A percentile compares a stretch with the other conserved stretches of the same genome.
These are phyloP conservation scores for Poeciliopsis infans DNA, from an alignment of 2,797 vertebrate species.

Conservation along the genomic window DNA sequence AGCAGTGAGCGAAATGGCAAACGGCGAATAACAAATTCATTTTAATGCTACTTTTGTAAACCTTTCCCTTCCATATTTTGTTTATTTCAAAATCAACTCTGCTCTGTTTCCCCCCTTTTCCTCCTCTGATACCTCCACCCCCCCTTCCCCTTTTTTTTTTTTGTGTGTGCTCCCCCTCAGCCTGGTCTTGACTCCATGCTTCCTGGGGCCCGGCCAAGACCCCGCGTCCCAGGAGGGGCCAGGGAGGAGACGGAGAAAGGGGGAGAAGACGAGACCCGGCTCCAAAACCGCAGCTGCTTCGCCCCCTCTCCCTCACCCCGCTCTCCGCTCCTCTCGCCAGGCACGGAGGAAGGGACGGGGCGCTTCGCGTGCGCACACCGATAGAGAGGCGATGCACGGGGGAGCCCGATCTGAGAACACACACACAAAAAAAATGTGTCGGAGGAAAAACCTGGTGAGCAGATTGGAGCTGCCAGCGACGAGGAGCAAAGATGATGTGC, in stretches of 20 bases:
- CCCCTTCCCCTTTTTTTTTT: neutral
- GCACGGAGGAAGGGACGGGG: slow-evolving; percentile 72
- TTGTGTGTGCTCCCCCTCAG: slow-evolving; percentile 71
- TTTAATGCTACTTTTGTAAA: slow-evolving; percentile 30
- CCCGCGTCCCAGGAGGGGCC: slow-evolving; percentile 80
- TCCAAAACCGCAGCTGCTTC: slow-evolving; percentile 88
- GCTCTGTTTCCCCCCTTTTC: slow-evolving; percentile 64
- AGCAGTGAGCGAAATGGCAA: neutral
- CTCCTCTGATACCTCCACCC: slow-evolving; percentile 61
- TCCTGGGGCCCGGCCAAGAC: slow-evolving; percentile 83
- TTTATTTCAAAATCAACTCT: slow-evolving; percentile 51
- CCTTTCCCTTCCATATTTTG: slow-evolving; percentile 18
- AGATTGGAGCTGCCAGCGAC: slow-evolving; percentile 77
- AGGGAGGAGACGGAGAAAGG: slow-evolving; percentile 80
- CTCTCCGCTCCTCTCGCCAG: slow-evolving; percentile 64
- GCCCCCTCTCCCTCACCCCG: neutral
- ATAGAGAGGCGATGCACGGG: slow-evolving; percentile 78
- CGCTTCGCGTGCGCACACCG: slow-evolving; percentile 62
- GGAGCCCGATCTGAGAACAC: slow-evolving; percentile 82
- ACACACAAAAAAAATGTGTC: slow-evolving; percentile 71
- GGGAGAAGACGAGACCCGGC: slow-evolving; percentile 76
- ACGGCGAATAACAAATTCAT: neutral
- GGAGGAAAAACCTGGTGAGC: slow-evolving; percentile 75
- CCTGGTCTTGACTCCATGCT: slow-evolving; percentile 82
- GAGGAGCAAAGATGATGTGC: slow-evolving; percentile 62